These are phyloP conservation scores for Microcebus murinus DNA, from an alignment of 2,113 vertebrate genomes.

Conservation along the genomic window DNA sequence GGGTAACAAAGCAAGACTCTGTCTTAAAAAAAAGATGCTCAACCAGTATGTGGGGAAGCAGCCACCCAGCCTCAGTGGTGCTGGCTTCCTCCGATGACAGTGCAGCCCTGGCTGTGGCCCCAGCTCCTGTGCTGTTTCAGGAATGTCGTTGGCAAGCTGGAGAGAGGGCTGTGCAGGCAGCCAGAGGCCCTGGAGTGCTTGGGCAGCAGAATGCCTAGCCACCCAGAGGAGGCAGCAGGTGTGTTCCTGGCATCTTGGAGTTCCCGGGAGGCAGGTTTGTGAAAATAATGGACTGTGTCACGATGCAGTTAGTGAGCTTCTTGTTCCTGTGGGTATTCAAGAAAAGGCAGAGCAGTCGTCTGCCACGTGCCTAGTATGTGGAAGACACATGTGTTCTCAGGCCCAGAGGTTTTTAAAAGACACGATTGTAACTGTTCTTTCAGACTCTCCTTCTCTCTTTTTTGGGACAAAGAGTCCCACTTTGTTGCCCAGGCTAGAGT, in stretches of 20 bases:
- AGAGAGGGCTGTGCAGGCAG: rapidly evolving
- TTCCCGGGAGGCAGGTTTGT: neutral
- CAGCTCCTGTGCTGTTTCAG: neutral
- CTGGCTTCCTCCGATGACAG: neutral
- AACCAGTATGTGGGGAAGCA: rapidly evolving
- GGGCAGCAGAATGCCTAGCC: rapidly evolving
- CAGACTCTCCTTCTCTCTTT: neutral
- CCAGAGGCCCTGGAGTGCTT: neutral
- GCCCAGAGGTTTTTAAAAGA: neutral
- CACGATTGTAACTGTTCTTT: neutral
- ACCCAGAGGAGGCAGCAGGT: neutral
- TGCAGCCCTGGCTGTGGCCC: rapidly evolving
- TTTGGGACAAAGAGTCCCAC: too few relatives aligned
- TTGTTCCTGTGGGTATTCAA: neutral
- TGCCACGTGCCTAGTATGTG: too few relatives aligned
- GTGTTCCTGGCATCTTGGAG: neutral
- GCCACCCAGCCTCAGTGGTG: rapidly evolving
- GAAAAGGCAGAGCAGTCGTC: neutral
- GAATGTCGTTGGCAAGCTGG: rapidly evolving
- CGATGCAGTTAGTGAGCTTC: neutral
- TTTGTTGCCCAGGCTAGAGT: too few relatives aligned
- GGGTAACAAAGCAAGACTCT: too few relatives aligned
- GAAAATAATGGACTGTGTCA: neutral
- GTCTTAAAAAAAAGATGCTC: too few relatives aligned
- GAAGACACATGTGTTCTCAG: neutral